Percentiles rank a stretch among this genome's conserved stretches.
Conservation (phyloP, 2,797 vertebrate genomes). For the Gallirallus australis region DNA sequence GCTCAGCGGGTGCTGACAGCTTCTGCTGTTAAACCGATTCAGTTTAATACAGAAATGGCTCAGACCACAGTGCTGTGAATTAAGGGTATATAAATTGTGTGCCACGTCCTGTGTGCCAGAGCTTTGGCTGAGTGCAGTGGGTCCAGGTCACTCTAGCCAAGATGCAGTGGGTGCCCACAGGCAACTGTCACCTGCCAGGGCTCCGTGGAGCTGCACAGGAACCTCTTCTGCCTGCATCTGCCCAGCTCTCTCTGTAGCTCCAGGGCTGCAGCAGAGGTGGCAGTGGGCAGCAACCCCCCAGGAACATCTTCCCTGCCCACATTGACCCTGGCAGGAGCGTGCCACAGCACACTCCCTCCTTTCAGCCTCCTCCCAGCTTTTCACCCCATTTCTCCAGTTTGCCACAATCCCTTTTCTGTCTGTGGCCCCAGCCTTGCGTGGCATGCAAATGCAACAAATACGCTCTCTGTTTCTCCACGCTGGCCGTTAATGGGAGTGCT, state of each 20-base stretch:
- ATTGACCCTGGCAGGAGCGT: background rate
- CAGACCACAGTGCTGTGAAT: background rate
- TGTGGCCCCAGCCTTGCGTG: background rate
- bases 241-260: accelerated
- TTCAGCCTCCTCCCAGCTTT: background rate
- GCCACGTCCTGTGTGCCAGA: accelerated
- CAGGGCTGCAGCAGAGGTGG: background rate
- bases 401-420: slow-evolving; percentile 56
- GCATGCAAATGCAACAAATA: slow-evolving; percentile 42
- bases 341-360: accelerated
- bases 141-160: background rate
- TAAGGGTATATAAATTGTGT: background rate
- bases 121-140: background rate
- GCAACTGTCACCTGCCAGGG: background rate
- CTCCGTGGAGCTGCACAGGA: accelerated
- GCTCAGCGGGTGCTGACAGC: background rate
- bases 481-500: background rate
- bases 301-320: background rate
- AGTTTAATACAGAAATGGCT: background rate
- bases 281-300: background rate
- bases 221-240: background rate
- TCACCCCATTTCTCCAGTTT: background rate
- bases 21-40: background rate
- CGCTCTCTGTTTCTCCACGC: background rate
- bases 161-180: accelerated